Percentiles rank a stretch among this genome's conserved stretches.
These are phyloP conservation scores for Eunapius fragilis DNA, from an alignment of 37 sponge, comb jelly and placozoan species.

Conservation along the genomic window DNA sequence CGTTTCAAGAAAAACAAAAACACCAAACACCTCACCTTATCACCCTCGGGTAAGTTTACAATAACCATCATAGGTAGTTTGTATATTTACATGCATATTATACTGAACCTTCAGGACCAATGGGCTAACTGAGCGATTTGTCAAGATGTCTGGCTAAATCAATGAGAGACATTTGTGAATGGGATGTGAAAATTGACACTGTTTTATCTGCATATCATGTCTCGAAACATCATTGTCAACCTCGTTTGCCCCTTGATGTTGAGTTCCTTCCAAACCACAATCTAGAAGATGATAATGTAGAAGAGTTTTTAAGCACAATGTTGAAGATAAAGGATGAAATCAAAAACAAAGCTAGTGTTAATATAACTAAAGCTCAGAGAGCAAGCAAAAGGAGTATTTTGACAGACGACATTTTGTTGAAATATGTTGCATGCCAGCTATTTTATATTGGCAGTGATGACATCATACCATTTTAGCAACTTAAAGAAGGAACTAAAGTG, in stretches of 20 bases:
- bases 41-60: constrained; percentile 35
- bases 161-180: constrained; percentile 2
- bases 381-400: constrained; percentile 18
- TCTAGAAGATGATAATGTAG: neutral
- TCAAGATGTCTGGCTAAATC: constrained; percentile 9
- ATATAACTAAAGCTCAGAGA: constrained; percentile 9
- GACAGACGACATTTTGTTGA: neutral
- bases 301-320: neutral
- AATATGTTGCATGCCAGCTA: neutral
- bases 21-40: constrained; percentile 29
- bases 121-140: constrained; percentile 28
- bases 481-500: constrained; percentile 10
- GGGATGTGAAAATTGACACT: constrained; percentile 17
- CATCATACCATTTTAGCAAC: neutral
- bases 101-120: constrained; percentile 11
- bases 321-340: neutral
- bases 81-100: neutral
- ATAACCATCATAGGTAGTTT: too few species aligned
- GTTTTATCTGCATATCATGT: constrained; percentile 24
- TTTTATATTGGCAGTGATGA: too few species aligned
- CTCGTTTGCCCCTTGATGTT: constrained; percentile 13
- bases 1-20: constrained; percentile 27
- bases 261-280: constrained; percentile 4
- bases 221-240: constrained; percentile 6
- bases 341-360: neutral